These are phyloP conservation scores for Nowickia ferox DNA, from an alignment of 2,888 invertebrate genomes.

Conservation along the genomic window DNA sequence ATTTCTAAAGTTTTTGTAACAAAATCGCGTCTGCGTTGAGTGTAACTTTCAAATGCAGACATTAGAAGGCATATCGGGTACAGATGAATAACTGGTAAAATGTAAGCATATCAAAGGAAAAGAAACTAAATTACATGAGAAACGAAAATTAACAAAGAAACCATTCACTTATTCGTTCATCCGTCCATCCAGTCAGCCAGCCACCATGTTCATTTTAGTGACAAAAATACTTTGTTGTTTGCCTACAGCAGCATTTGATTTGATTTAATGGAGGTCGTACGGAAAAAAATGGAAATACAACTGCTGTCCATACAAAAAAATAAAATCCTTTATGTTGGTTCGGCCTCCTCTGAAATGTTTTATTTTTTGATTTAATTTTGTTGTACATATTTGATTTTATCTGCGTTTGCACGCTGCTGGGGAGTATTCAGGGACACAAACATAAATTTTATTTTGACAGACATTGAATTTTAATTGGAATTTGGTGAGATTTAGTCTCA, in stretches of 20 bases:
- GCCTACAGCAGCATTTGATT: slow-evolving; percentile 23
- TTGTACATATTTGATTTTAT: slow-evolving; percentile 44
- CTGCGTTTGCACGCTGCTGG: slow-evolving; percentile 13
- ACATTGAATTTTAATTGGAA: slow-evolving; percentile 71
- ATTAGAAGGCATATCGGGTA: neutral
- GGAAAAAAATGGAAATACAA: slow-evolving; percentile 18
- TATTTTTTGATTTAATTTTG: slow-evolving; percentile 35
- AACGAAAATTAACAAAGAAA: slow-evolving; percentile 41
- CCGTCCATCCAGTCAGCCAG: neutral
- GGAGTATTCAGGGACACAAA: slow-evolving; percentile 56
- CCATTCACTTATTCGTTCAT: neutral
- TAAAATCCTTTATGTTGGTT: slow-evolving; percentile 42
- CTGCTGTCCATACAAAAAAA: slow-evolving; percentile 30
- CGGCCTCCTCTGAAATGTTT: slow-evolving; percentile 7
- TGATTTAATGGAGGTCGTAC: slow-evolving; percentile 34
- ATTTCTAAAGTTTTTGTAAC: too few relatives aligned
- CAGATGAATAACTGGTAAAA: slow-evolving; percentile 29
- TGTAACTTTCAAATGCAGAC: slow-evolving; percentile 45
- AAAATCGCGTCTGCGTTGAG: slow-evolving; percentile 53
- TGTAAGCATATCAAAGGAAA: slow-evolving; percentile 20
- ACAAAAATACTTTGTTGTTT: slow-evolving; percentile 68
- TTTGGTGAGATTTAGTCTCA: slow-evolving; percentile 61
- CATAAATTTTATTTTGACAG: slow-evolving; percentile 72
- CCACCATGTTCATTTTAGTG: slow-evolving; percentile 44
- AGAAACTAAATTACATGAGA: slow-evolving; percentile 9